A percentile compares a stretch with the other conserved stretches of the same genome.
Conservation (phyloP, 2,888 invertebrate species). For the Marasmarcha lunaedactyla region DNA sequence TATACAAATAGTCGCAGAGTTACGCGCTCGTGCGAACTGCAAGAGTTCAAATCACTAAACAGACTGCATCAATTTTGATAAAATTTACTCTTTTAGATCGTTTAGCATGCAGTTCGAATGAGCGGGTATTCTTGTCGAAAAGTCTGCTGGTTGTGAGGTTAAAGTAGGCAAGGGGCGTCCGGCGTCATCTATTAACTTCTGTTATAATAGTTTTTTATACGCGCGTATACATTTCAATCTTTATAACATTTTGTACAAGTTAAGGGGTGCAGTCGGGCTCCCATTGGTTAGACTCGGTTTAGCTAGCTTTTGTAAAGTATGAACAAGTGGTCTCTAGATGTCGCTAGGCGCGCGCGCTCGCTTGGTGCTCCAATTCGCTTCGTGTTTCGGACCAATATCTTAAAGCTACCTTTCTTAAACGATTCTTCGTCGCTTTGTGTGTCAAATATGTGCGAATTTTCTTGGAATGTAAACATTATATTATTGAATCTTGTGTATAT, state of each 20-base stretch:
- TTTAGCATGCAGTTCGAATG: no score
- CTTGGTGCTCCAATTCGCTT: conserved; percentile 67
- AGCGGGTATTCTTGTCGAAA: no score
- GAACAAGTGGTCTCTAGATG: conserved; percentile 22
- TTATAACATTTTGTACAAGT: conserved; percentile 47
- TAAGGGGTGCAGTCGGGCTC: conserved; percentile 10
- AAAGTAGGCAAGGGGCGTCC: no score
- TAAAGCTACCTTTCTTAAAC: conserved; percentile 54
- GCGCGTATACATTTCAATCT: conserved; percentile 33
- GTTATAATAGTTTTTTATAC: no score
- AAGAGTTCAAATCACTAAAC: conserved; percentile 34
- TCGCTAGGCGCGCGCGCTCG: conserved; percentile 56
- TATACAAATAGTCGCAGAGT: conserved; percentile 12
- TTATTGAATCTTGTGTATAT: conserved; percentile 62
- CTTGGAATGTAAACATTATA: conserved; percentile 59
- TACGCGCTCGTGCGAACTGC: conserved; percentile 31
- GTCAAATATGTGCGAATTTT: conserved; percentile 68
- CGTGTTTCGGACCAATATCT: conserved; percentile 68
- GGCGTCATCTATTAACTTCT: no score
- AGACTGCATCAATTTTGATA: conserved; percentile 50
- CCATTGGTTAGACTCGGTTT: neutral
- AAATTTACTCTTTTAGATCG: conserved; percentile 7
- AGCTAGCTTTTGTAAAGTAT: conserved; percentile 42
- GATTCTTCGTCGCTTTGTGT: conserved; percentile 66
- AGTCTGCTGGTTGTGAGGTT: no score